These are phyloP conservation scores for Squalus acanthias DNA, from an alignment of 2,797 vertebrate genomes.

Conservation along the genomic window DNA sequence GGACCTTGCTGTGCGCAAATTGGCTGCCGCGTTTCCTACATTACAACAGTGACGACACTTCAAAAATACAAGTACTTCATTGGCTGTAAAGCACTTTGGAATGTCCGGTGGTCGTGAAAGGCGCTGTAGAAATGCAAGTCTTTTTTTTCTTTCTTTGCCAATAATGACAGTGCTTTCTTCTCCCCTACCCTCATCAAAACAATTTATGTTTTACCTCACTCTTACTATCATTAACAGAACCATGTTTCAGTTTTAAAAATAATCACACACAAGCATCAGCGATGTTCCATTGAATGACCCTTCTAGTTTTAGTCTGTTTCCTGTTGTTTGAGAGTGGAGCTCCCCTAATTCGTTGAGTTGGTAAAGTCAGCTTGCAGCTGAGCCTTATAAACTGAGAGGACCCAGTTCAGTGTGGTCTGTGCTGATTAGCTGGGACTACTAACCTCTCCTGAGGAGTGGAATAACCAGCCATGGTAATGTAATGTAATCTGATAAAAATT, in stretches of 20 bases:
- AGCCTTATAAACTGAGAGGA: background rate
- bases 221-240: background rate
- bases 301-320: background rate
- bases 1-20: too few relatives aligned
- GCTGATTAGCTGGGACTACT: background rate
- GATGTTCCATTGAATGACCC: background rate
- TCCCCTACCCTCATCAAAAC: background rate
- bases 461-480: background rate
- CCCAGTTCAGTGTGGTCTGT: background rate
- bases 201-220: background rate
- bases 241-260: background rate
- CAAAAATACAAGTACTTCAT: too few relatives aligned
- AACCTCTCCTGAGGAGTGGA: background rate
- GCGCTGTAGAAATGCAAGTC: too few relatives aligned
- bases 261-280: background rate
- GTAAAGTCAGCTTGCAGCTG: background rate
- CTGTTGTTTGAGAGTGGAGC: background rate
- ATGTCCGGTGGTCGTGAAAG: too few relatives aligned
- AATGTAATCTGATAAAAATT: background rate
- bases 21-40: too few relatives aligned
- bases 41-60: too few relatives aligned
- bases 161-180: background rate
- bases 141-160: background rate
- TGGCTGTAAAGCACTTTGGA: too few relatives aligned
- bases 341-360: background rate